Evolutionary conservation across 2,797 vertebrate genomes (phyloP).

Genomic region (Capromys pilorides): DNA sequence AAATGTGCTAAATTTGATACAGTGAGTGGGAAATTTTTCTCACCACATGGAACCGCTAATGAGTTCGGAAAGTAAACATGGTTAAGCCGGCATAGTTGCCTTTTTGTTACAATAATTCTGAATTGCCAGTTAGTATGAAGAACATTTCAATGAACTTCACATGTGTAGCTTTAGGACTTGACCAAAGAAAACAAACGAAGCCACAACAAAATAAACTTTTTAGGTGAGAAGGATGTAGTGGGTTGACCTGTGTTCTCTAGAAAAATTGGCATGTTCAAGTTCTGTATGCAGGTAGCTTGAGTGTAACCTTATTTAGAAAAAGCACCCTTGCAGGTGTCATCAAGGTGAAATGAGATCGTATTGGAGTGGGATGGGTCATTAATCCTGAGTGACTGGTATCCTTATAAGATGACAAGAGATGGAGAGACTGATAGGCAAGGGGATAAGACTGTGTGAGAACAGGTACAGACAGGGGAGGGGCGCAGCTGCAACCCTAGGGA

Average conservation of each 20-base stretch:
- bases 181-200: slow-evolving; percentile 34
- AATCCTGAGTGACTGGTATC: background rate
- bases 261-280: background rate
- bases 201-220: slow-evolving; percentile 55
- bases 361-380: background rate
- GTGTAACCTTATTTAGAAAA: slow-evolving; percentile 42
- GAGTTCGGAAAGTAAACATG: slow-evolving; percentile 76
- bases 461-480: background rate
- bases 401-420: background rate
- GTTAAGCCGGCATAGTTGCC: slow-evolving; percentile 77
- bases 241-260: background rate
- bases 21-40: slow-evolving; percentile 77
- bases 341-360: slow-evolving; percentile 7
- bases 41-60: slow-evolving; percentile 75
- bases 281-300: background rate
- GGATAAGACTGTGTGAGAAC: background rate
- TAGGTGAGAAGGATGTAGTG: background rate
- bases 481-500: background rate
- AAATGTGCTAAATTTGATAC: slow-evolving; percentile 81
- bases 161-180: slow-evolving; percentile 43
- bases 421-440: background rate
- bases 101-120: slow-evolving; percentile 74
- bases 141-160: slow-evolving; percentile 59
- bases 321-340: slow-evolving; percentile 19
- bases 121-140: slow-evolving; percentile 62